Conservation (phyloP, 2,113 vertebrate species). For the Myocastor coypus region DNA sequence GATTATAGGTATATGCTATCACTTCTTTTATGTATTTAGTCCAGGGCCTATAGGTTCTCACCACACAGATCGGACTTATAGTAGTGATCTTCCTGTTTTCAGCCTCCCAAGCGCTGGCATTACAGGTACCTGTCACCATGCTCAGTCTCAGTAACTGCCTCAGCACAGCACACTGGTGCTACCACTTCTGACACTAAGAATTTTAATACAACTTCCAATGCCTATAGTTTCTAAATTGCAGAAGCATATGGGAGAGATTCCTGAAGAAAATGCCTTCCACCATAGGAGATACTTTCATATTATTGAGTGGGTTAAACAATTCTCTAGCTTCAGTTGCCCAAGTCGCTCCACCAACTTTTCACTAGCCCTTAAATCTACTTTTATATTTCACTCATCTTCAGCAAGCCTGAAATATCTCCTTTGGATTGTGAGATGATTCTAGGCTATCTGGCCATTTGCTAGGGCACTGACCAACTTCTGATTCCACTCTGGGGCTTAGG, state of each 20-base stretch:
- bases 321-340: background rate
- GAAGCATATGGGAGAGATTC: constrained; percentile 13
- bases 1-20: background rate
- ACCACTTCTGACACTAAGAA: background rate
- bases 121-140: too few relatives aligned
- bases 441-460: background rate
- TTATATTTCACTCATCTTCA: background rate
- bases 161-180: too few relatives aligned
- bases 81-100: too few relatives aligned
- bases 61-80: too few relatives aligned
- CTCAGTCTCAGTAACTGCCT: too few relatives aligned
- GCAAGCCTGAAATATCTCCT: background rate
- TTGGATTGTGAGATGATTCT: background rate
- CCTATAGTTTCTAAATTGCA: constrained; percentile 50
- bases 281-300: constrained; percentile 49
- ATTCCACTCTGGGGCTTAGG: constrained; percentile 40
- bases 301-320: constrained; percentile 49
- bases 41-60: too few relatives aligned
- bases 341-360: constrained; percentile 6
- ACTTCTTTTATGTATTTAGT: too few relatives aligned
- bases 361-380: background rate
- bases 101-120: too few relatives aligned
- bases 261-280: constrained; percentile 19
- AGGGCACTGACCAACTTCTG: background rate
- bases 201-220: constrained; percentile 29